Base-by-base conservation (phyloP, 23 tunicate genomes). In the Phallusia fumigata region DNA sequence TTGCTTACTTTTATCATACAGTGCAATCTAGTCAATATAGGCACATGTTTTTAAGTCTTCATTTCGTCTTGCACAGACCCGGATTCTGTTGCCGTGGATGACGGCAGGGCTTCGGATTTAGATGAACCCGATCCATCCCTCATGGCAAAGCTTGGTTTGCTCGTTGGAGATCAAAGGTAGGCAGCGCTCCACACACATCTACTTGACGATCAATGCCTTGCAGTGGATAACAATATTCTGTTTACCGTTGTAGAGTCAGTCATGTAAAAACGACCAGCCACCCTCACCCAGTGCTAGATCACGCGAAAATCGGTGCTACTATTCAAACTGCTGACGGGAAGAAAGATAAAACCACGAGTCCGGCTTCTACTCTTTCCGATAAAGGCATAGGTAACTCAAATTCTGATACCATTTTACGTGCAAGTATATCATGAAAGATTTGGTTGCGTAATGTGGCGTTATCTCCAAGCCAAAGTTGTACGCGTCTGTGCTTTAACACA, bases 361-460 rank as follows among this genome's bases (percentile, higher is more conserved):
- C 98, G 2, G 94, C 98, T 0, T 94, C 98, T 0, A 94, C 98
- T 11, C 79, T 94, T 13, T 89, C 94, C 64, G 98, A 94, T 52
- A 94, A 94, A 82, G 98, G 98, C 79, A 94, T 94, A 53, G 98
- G 98, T 94, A 72, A 40, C 47, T 40, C 5, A 40, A 40, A 40
- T 40, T 40, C 47, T 40, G 8, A 5, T 40, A 40, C 47, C 10
- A 40, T n/a, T n/a, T n/a, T n/a, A n/a, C n/a, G n/a, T n/a, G n/a
- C n/a, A n/a, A n/a, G n/a, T n/a, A n/a, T n/a, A n/a, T n/a, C n/a
- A n/a, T n/a, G n/a, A n/a, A n/a, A n/a, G n/a, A n/a, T n/a, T n/a
- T n/a, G n/a, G n/a, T n/a, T n/a, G n/a, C n/a, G n/a, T n/a, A n/a
- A n/a, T n/a, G n/a, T n/a, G n/a, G n/a, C n/a, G n/a, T n/a, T n/a